A percentile compares a stretch with the other conserved stretches of the same genome.
phyloP scores from a whole-genome alignment of 35 echinoderm and acorn worm species.

The Anneissia japonica region DNA sequence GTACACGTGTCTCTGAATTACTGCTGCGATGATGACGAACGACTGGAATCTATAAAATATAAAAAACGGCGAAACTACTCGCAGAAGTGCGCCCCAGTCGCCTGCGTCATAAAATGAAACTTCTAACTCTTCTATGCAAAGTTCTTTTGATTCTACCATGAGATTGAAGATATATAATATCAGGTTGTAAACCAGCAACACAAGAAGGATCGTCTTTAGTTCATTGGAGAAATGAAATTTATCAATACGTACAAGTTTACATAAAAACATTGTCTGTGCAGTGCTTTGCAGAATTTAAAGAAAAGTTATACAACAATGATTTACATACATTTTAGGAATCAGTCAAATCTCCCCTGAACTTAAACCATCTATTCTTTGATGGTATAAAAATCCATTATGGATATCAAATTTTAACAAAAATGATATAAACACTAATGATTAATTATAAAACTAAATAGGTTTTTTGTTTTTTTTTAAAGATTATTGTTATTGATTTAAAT shows the following conservation, averaged over 20 bases:
- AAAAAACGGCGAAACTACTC: background rate
- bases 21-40: background rate
- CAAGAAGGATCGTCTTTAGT: background rate
- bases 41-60: background rate
- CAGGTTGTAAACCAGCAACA: background rate
- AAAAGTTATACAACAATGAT: too few species aligned
- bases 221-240: background rate
- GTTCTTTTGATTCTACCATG: background rate
- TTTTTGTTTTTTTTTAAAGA: too few species aligned
- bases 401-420: too few species aligned
- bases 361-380: too few species aligned
- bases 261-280: background rate
- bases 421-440: too few species aligned
- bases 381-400: too few species aligned
- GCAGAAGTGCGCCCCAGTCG: background rate
- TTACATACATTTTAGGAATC: too few species aligned
- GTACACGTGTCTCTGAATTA: background rate
- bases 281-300: background rate
- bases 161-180: background rate
- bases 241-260: background rate
- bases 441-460: too few species aligned
- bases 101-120: background rate
- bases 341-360: too few species aligned
- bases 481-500: too few species aligned
- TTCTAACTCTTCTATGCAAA: background rate